These are phyloP conservation scores for Synanthedon formicaeformis DNA, from an alignment of 2,888 invertebrate species.

Conservation along the genomic window DNA sequence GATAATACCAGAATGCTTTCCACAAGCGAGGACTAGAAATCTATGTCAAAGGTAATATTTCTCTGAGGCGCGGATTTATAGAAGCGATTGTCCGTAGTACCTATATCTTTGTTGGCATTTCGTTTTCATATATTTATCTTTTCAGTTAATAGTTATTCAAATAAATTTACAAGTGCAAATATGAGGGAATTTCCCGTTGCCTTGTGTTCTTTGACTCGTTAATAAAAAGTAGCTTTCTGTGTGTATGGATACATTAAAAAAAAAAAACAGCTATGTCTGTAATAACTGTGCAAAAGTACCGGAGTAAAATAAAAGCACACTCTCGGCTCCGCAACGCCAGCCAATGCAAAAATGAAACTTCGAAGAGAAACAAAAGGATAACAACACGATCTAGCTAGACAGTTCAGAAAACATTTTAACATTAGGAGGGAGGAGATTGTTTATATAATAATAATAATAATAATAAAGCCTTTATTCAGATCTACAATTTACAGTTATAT, in stretches of 20 bases:
- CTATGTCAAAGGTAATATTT: background rate
- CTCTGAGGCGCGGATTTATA: background rate
- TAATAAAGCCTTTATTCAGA: too few relatives aligned
- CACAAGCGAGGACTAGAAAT: background rate
- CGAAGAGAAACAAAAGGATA: background rate
- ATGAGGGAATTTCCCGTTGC: too few relatives aligned
- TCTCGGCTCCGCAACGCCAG: background rate
- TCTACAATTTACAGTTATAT: too few relatives aligned
- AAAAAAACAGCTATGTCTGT: background rate
- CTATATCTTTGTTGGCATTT: background rate
- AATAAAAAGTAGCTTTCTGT: too few relatives aligned
- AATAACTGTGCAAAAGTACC: background rate
- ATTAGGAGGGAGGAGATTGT: too few relatives aligned
- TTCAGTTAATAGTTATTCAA: too few relatives aligned
- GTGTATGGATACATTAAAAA: too few relatives aligned
- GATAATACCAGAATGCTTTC: background rate
- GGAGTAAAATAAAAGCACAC: background rate
- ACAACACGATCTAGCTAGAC: too few relatives aligned
- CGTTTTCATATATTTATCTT: background rate
- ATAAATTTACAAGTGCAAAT: too few relatives aligned
- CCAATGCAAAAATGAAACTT: background rate
- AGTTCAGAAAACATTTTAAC: too few relatives aligned
- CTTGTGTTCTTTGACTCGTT: too few relatives aligned
- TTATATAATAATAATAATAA: too few relatives aligned
- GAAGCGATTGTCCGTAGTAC: background rate